Evolutionary conservation across 2,797 vertebrate species (phyloP).

Genomic region (Manis javanica): DNA sequence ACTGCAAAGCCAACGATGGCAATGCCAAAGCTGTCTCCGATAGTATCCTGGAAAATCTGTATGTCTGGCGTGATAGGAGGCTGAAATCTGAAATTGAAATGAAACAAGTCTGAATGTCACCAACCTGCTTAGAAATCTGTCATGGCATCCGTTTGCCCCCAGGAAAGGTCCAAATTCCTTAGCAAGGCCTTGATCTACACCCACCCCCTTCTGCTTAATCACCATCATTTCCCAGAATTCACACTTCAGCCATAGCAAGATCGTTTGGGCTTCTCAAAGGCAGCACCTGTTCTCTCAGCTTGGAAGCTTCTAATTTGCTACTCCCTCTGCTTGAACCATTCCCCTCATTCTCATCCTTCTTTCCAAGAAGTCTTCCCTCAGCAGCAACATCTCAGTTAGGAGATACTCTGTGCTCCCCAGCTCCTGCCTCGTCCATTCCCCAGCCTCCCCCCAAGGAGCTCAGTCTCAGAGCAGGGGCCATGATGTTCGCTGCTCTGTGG

Average conservation of each 20-base stretch:
- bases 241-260: not conserved
- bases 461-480: not conserved
- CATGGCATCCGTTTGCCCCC: not conserved
- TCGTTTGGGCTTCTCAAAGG: not conserved
- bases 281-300: not conserved
- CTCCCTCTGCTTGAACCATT: not conserved
- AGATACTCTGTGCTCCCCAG: not conserved
- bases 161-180: not conserved
- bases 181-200: not conserved
- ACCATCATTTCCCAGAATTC: not conserved
- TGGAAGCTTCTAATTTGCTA: not conserved
- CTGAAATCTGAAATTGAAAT: constrained; percentile 89
- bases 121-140: not conserved
- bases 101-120: not conserved
- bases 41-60: constrained; percentile 87
- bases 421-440: not conserved
- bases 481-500: not conserved
- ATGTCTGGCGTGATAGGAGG: constrained; percentile 88
- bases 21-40: constrained; percentile 92
- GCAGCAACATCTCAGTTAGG: not conserved
- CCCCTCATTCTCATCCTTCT: not conserved
- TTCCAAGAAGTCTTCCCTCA: not conserved
- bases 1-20: constrained; percentile 95
- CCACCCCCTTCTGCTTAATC: not conserved
- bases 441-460: rapidly evolving